Conservation (phyloP, 2,113 vertebrate species). For the Lepus europaeus region DNA sequence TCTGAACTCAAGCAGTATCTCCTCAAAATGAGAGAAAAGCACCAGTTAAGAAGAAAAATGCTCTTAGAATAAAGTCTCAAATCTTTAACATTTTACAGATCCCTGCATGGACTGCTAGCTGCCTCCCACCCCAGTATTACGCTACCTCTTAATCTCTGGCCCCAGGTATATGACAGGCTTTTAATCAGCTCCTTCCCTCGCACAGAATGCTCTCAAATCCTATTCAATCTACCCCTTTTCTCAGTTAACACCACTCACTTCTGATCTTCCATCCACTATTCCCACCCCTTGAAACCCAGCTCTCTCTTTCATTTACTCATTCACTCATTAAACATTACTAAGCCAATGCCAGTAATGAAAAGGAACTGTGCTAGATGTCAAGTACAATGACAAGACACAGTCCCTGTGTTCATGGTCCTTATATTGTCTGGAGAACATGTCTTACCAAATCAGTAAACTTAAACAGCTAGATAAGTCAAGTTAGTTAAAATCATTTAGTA, state of each 20-base stretch:
- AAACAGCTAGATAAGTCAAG: conserved; percentile 6
- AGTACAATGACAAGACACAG: neutral
- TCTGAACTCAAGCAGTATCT: neutral
- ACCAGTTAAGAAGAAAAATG: neutral
- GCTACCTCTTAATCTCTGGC: neutral
- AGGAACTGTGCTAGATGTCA: neutral
- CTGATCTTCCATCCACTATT: neutral
- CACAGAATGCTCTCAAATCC: neutral
- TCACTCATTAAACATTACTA: neutral
- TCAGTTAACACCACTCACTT: neutral
- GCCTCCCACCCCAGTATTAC: neutral
- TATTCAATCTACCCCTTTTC: neutral
- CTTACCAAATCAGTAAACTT: conserved; percentile 24
- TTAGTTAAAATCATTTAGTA: conserved; percentile 58
- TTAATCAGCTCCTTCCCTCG: neutral
- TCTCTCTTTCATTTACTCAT: neutral
- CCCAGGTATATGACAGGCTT: neutral
- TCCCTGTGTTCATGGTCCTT: neutral
- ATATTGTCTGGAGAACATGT: neutral
- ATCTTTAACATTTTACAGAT: neutral
- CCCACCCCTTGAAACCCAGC: neutral
- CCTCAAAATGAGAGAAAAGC: conserved; percentile 3
- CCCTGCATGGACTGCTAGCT: neutral
- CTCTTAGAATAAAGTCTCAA: neutral
- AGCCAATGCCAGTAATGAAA: neutral